Evolutionary conservation across 2,113 vertebrate species (phyloP).

Genomic region (Anolis carolinensis): DNA sequence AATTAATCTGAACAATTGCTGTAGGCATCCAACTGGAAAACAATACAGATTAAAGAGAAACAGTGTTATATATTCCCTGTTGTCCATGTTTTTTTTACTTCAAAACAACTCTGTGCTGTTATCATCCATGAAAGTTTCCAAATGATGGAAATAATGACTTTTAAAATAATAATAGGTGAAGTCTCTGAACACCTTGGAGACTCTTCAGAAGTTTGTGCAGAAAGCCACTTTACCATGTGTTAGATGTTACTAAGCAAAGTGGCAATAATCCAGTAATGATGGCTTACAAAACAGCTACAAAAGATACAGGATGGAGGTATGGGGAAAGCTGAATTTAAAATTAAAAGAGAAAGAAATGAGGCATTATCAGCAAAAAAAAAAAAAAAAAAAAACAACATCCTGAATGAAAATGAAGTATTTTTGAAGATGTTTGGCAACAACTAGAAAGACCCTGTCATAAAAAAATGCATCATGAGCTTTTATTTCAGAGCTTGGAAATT

Average conservation of each 20-base stretch:
- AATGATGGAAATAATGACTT: neutral
- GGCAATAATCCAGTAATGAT: neutral
- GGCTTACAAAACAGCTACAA: neutral
- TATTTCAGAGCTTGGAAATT: neutral
- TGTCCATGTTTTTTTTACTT: neutral
- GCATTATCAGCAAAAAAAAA: neutral
- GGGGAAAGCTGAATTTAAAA: neutral
- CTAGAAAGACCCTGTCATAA: neutral
- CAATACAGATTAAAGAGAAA: neutral
- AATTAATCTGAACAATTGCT: neutral
- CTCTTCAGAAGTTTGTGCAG: neutral
- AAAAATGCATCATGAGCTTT: neutral
- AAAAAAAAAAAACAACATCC: neutral
- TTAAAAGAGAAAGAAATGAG: neutral
- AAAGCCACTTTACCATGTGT: neutral
- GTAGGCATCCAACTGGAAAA: constrained; percentile 11
- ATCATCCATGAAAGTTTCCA: neutral
- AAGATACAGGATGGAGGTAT: neutral
- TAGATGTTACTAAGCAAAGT: neutral
- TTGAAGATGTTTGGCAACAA: neutral
- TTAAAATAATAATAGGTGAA: constrained; percentile 4
- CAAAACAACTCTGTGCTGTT: neutral
- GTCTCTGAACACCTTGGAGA: neutral
- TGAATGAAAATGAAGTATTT: neutral
- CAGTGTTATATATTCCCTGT: neutral